Percentiles rank a stretch among this genome's conserved stretches.
phyloP scores from a whole-genome alignment of 2,797 vertebrate genomes.

The Muscicapa comitata region DNA sequence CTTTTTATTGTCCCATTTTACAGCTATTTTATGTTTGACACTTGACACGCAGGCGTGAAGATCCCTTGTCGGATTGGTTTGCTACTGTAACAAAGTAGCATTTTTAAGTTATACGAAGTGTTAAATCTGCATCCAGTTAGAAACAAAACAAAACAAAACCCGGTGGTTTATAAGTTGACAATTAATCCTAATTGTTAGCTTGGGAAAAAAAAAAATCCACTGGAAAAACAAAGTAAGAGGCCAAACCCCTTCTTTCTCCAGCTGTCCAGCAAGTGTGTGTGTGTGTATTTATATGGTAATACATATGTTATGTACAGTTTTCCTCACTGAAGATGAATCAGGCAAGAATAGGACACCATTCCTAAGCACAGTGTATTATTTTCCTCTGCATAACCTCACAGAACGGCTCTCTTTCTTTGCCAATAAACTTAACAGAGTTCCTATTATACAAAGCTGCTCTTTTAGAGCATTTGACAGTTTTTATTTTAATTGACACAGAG shows the following conservation, averaged over 20 bases:
- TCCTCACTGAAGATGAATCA: not conserved
- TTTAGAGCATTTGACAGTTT: slow-evolving; percentile 52
- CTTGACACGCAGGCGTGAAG: slow-evolving; percentile 30
- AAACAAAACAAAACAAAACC: slow-evolving; percentile 29
- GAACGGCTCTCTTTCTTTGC: not conserved
- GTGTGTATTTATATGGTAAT: not conserved
- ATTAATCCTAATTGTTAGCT: slow-evolving; percentile 33
- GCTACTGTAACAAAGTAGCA: slow-evolving; percentile 30
- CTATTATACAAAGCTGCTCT: slow-evolving; percentile 66
- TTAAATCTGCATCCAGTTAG: slow-evolving; percentile 54
- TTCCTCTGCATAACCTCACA: not conserved
- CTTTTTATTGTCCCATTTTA: slow-evolving; percentile 39
- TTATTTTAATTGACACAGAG: slow-evolving; percentile 59
- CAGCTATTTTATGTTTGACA: slow-evolving; percentile 38
- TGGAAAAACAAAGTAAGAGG: not conserved
- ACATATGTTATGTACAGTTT: not conserved
- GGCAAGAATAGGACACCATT: not conserved
- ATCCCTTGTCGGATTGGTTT: slow-evolving; percentile 8
- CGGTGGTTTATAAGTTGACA: not conserved
- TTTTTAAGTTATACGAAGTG: slow-evolving; percentile 42
- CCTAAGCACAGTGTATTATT: not conserved
- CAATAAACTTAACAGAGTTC: slow-evolving; percentile 45
- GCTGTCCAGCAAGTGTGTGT: not conserved
- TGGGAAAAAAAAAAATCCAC: not conserved
- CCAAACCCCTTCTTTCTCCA: not conserved